phyloP scores from a whole-genome alignment of 2,797 vertebrate species.

The Dallia pectoralis region DNA sequence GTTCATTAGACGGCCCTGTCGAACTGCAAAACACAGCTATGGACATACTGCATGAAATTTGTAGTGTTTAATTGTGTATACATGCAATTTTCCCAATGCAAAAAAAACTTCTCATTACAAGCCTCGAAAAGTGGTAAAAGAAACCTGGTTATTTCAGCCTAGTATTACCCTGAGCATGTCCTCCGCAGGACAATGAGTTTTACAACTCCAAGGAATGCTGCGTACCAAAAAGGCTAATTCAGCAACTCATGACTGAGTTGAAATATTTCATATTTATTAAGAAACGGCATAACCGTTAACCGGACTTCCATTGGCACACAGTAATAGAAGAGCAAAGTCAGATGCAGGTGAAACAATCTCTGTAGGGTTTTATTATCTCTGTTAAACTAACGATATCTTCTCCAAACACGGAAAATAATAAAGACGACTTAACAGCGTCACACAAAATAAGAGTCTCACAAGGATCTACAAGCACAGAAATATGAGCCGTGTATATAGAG shows the following conservation, averaged over 20 bases:
- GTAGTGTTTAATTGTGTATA: not conserved
- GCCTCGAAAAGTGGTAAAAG: not conserved
- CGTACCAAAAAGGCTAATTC: conserved; percentile 37
- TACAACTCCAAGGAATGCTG: conserved; percentile 37
- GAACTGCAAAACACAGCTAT: not conserved
- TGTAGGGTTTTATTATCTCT: too few relatives aligned
- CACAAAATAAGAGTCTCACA: too few relatives aligned
- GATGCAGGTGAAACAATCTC: too few relatives aligned
- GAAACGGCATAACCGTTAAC: conserved; percentile 40
- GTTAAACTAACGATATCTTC: too few relatives aligned
- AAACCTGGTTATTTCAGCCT: not conserved
- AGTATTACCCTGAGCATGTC: not conserved
- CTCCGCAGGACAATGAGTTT: conserved; percentile 40
- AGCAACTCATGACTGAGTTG: conserved; percentile 43
- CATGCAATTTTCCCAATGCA: not conserved
- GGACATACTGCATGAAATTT: not conserved
- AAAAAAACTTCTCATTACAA: not conserved
- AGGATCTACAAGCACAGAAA: too few relatives aligned
- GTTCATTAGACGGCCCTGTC: not conserved
- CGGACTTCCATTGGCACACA: too few relatives aligned
- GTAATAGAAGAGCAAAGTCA: too few relatives aligned
- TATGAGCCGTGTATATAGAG: too few relatives aligned
- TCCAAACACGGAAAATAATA: too few relatives aligned
- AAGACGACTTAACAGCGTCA: too few relatives aligned
- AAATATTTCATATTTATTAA: conserved; percentile 53